Evolutionary conservation across 2,797 vertebrate species (phyloP), one percentile per base, ranked within the genome.

Genomic region (Sebastes trivittatus): DNA sequence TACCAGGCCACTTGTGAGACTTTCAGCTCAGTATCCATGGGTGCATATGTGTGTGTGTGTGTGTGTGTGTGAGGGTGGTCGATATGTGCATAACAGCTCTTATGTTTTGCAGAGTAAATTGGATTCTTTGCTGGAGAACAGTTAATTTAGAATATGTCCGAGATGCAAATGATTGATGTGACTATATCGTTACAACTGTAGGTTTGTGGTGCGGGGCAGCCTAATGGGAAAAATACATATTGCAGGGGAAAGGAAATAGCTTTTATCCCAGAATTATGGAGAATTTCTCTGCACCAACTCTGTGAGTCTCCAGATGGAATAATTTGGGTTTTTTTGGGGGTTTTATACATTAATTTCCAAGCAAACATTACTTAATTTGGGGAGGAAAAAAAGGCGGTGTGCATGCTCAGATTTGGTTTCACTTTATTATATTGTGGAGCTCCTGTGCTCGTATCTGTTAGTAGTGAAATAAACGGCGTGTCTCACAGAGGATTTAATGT

Each of bases 141-240:
- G 91, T 94, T 94, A 73, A 95, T 96, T 95, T 95, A 94, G 91
- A 95, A 95, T 88, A 93, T 95, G 95, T 95, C 93, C 91, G 82
- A 88, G 92, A 92, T 95, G 92, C 90, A 89, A 94, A 93, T 94
- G 93, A 96, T 96, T 95, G 94, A 95, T 95, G 93, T 91, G 89
- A 88, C 88, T 88, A 72, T 91, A 93, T 89, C 66, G 83, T 87
- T 85, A 82, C 89, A 82, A 87, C 83, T 88, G 86, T 90, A 87
- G 76, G 82, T 85, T 64, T 84, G 81, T 62, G 81, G 79, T 66
- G 82, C 86, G 75, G 84, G 80, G 84, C 75, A 78, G 79, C 74
- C 34, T 69, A 78, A 87, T 83, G 70, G 82, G 75, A 80, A 55
- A 78, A 74, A 77, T 6, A 49, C 5, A 70, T 83, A 80, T 75